Conservation (phyloP, 2,113 vertebrate species). For the Oryzias woworae region DNA sequence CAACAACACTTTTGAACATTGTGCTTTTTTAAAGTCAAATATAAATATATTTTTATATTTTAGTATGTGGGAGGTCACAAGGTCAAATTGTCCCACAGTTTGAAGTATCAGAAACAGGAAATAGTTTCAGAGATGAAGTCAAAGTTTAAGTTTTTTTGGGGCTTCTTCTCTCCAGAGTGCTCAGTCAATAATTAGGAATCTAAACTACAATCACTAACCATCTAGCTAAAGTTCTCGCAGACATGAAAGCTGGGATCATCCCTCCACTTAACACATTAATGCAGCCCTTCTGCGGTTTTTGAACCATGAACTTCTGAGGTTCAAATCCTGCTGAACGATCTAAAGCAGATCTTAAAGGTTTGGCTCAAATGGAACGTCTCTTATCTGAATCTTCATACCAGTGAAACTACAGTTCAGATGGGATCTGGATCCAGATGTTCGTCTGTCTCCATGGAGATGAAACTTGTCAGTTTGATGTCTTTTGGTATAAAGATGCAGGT, state of each 20-base stretch:
- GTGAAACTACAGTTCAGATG: background rate
- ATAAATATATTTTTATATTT: too few species aligned
- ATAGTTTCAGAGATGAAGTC: background rate
- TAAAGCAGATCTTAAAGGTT: constrained; percentile 21
- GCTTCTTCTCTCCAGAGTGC: constrained; percentile 30
- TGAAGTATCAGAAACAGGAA: background rate
- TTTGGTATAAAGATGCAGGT: constrained; percentile 4
- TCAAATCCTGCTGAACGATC: background rate
- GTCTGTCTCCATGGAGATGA: constrained; percentile 23
- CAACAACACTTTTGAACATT: too few species aligned
- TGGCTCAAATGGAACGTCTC: constrained; percentile 11
- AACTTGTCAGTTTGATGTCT: constrained; percentile 33
- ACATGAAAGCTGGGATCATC: constrained; percentile 8
- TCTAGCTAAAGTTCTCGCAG: constrained; percentile 39
- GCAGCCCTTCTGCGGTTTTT: background rate
- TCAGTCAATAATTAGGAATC: constrained; percentile 41
- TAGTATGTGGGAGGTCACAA: background rate
- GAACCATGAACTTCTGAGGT: background rate
- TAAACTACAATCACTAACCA: constrained; percentile 56
- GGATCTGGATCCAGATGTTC: constrained; percentile 16
- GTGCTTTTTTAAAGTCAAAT: too few species aligned
- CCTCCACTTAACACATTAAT: constrained; percentile 50
- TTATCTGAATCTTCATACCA: background rate
- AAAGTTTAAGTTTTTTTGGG: background rate
- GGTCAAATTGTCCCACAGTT: background rate